Evolutionary conservation across 1,140 invertebrate species (phyloP), one percentile per base, ranked within the genome.

Genomic region (Mercenaria mercenaria): DNA sequence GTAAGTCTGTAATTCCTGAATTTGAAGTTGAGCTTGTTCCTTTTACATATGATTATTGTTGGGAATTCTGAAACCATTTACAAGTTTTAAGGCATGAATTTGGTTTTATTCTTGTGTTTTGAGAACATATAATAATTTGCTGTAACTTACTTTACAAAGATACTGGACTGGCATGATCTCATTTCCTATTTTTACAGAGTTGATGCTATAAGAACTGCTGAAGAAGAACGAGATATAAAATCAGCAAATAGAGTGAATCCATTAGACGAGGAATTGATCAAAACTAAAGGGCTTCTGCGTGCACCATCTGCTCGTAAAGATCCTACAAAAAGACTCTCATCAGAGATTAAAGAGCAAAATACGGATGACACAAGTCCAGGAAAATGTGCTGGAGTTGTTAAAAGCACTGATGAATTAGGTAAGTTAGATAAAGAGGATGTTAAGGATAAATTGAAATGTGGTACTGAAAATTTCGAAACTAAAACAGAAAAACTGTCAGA

Each of bases 201-300:
- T 85, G 94, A 95, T 91, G 94, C 94, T n/a, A 94, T 95, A 26
- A 86, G 92, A 81, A 89, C 90, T 72, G 93, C 93, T 20, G 90
- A 95, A 69, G 94, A 94, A 77, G 93, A 94, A 64, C 88, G 94
- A 52, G 93, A 94, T 74, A 80, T 88, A 0, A 89, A 92, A 61
- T 72, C 91, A 18, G 93, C 93, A 23, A 93, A 93, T 79, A 90
- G 93, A 82, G 92, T 90, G 39, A 95, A 95, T 81, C 94, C 94
- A 0, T 79, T 95, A 23, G 94, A 94, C 86, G 91, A 92, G 32
- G 94, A 94, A 67, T 90, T 95, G 4, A 94, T 95, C 50, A 94
- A 94, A 92, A 95, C 94, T 39, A 95, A 95, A 74, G 93, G 94
- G 0, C 43, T 94, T 32, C 85, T 95, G 0, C 91, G 90, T 67